These are phyloP conservation scores for Drosophila equinoxialis DNA, from an alignment of 1,140 invertebrate genomes.

Conservation along the genomic window DNA sequence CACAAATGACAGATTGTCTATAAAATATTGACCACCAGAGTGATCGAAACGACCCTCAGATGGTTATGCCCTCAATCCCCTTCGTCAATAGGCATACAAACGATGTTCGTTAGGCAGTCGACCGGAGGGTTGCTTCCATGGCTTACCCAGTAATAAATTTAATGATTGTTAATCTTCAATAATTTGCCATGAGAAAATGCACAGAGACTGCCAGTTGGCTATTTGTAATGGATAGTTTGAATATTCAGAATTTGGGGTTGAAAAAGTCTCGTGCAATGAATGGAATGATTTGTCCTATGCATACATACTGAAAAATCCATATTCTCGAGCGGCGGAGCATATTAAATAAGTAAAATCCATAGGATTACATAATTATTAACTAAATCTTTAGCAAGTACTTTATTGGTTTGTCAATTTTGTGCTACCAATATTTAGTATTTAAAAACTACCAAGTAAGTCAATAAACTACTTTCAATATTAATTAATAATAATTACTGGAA, in stretches of 20 bases:
- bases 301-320: too few relatives aligned
- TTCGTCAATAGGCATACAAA: conserved; percentile 37
- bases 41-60: conserved; percentile 50
- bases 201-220: conserved; percentile 48
- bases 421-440: too few relatives aligned
- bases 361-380: too few relatives aligned
- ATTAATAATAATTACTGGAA: too few relatives aligned
- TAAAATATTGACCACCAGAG: conserved; percentile 25
- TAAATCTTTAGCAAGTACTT: too few relatives aligned
- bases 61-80: background rate
- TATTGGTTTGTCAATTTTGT: too few relatives aligned
- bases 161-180: conserved; percentile 79
- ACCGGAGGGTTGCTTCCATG: conserved; percentile 46
- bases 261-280: background rate
- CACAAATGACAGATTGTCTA: conserved; percentile 68
- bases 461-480: too few relatives aligned
- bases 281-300: background rate
- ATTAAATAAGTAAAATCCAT: too few relatives aligned
- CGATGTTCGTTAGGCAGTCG: conserved; percentile 48
- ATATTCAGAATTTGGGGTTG: conserved; percentile 39
- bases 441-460: too few relatives aligned
- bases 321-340: too few relatives aligned
- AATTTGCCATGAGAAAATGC: conserved; percentile 78
- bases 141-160: conserved; percentile 59
- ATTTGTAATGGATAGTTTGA: conserved; percentile 44